phyloP scores from a whole-genome alignment of 2,113 vertebrate genomes.

The Menidia beryllina region DNA sequence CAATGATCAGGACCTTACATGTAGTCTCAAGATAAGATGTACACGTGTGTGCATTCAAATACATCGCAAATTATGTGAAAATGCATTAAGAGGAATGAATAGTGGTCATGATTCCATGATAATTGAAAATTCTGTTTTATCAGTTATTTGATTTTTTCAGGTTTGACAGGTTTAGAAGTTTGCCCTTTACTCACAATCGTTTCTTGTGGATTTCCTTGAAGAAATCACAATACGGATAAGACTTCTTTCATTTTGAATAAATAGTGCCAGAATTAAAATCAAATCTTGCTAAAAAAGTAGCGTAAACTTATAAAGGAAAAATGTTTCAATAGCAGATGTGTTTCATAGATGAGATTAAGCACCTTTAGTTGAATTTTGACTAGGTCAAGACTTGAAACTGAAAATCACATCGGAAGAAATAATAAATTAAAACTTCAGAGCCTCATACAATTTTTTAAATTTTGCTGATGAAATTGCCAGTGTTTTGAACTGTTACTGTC shows the following conservation, averaged over 20 bases:
- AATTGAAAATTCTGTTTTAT: background rate
- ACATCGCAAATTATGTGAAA: background rate
- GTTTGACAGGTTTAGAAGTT: background rate
- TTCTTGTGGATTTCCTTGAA: background rate
- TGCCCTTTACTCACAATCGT: slow-evolving; percentile 1
- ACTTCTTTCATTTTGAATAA: background rate
- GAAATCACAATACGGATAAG: background rate
- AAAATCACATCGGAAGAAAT: background rate
- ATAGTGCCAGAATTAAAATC: background rate
- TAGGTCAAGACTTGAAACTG: slow-evolving; percentile 17
- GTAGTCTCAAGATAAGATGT: background rate
- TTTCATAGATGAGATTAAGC: background rate
- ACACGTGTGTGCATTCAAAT: background rate
- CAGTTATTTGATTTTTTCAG: background rate
- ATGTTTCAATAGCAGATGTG: background rate
- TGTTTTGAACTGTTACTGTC: too few species aligned
- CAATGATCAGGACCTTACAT: background rate
- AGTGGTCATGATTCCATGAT: background rate
- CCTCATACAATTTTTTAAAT: too few species aligned
- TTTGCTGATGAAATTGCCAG: too few species aligned
- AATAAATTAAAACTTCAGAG: background rate
- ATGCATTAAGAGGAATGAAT: background rate
- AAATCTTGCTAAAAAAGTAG: background rate
- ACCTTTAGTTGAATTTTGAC: background rate
- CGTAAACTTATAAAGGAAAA: background rate